Conservation (phyloP, 2,113 vertebrate genomes). For the Eulemur rufifrons region DNA sequence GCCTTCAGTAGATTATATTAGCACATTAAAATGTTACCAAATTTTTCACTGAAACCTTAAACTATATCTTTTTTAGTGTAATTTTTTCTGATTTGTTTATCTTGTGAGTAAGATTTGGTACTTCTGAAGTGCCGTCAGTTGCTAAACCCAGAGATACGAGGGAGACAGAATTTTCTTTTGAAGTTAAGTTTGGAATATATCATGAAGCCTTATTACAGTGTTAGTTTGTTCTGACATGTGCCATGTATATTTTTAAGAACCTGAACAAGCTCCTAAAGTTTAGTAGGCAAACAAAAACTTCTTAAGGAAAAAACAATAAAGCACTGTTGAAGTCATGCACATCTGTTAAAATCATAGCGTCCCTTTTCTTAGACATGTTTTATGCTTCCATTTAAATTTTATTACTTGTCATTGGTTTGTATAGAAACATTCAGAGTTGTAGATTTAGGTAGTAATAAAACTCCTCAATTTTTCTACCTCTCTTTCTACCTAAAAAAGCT, state of each 20-base stretch:
- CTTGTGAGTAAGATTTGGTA: neutral
- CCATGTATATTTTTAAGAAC: neutral
- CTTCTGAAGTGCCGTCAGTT: neutral
- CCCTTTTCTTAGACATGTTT: conserved; percentile 14
- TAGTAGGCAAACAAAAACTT: neutral
- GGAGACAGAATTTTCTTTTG: neutral
- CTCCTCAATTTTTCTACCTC: neutral
- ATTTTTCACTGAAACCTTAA: neutral
- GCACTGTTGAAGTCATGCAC: neutral
- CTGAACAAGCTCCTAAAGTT: neutral
- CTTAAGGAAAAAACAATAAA: neutral
- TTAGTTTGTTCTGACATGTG: neutral
- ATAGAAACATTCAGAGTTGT: neutral
- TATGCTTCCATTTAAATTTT: conserved; percentile 36
- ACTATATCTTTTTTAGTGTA: neutral
- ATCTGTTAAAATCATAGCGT: conserved; percentile 4
- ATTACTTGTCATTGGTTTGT: conserved; percentile 3
- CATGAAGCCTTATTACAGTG: neutral
- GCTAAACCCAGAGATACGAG: neutral
- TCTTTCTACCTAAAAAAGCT: neutral
- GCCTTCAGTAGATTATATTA: neutral
- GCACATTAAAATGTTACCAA: neutral
- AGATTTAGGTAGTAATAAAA: conserved; percentile 35
- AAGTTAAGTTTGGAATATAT: neutral
- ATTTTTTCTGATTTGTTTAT: neutral